These are phyloP conservation scores for Hipparchia sbordonii DNA, from an alignment of 2,888 invertebrate genomes.

Conservation along the genomic window DNA sequence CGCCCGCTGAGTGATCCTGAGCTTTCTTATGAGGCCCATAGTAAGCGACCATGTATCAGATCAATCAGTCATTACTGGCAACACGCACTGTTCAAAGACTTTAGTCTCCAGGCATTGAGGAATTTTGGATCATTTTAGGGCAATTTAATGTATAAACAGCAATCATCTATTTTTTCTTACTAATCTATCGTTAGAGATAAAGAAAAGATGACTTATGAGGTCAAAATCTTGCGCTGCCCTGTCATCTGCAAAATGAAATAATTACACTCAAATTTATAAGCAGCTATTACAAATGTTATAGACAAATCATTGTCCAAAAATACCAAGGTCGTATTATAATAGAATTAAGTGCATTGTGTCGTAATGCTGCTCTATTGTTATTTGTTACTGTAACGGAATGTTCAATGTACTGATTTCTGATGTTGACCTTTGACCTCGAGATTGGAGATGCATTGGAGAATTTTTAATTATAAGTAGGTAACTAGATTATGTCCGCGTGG, in stretches of 20 bases:
- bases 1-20: too few relatives aligned
- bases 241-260: background rate
- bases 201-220: too few relatives aligned
- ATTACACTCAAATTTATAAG: background rate
- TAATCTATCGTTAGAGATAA: too few relatives aligned
- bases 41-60: too few relatives aligned
- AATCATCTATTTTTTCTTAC: too few relatives aligned
- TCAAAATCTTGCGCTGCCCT: background rate
- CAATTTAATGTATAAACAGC: too few relatives aligned
- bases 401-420: constrained; percentile 21
- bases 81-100: too few relatives aligned
- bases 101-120: too few relatives aligned
- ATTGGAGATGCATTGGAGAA: background rate
- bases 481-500: too few relatives aligned
- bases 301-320: constrained; percentile 24
- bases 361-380: constrained; percentile 28
- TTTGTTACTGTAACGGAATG: constrained; percentile 25
- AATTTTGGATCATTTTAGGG: too few relatives aligned
- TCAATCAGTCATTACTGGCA: too few relatives aligned
- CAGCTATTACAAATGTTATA: constrained; percentile 1
- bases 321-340: constrained; percentile 19
- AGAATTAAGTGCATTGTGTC: constrained; percentile 26
- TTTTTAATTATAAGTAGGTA: background rate
- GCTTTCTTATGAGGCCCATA: too few relatives aligned
- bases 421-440: constrained; percentile 14